Evolutionary conservation across 92 coral and sea anemone genomes (phyloP), one percentile per base, ranked within the genome.

Genomic region (Umimayanthus chanpuru): DNA sequence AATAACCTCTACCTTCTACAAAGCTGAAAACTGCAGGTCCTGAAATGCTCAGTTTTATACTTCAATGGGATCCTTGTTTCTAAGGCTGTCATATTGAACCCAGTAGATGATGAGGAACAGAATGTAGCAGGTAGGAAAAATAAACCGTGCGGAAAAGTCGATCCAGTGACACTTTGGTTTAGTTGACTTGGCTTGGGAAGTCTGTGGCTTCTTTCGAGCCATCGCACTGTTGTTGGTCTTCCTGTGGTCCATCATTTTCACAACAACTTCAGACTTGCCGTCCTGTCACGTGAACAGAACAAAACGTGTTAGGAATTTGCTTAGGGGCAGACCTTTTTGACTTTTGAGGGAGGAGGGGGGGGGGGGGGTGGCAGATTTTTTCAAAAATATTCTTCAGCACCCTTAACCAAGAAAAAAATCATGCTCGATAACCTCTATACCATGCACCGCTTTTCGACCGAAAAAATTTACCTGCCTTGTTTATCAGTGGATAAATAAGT

Each of bases 191-290:
- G 6, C 18, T 71, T 53, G 58, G 18, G 18, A 53, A 15, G 20
- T 0, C 2, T 47, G 64, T 2, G 76, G 78, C 30, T 70, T 68
- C 64, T 28, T 83, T 0, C 78, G 79, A 26, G n/a, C 55, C 26
- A 53, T 29, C 21, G 36, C 70, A 77, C 64, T 58, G 85, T 23
- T 73, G 28, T 81, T 49, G 26, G 44, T 14, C 28, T 83, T 83
- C 39, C 96, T 93, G 75, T 94, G 89, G 39, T 95, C 98, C 93
- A 92, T 92, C 84, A 95, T 94, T 74, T 89, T 93, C 72, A 94
- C 96, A 25, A 94, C 94, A 67, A 93, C 88, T 55, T 96, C 96
- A 16, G 87, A 44, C 64, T 83, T 83, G n/a, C 77, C 78, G 41
- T 83, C 87, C 87, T 83, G 66, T 9, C 36, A 8, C 16, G 67